phyloP scores from a whole-genome alignment of 2,113 vertebrate species.

The Pteruthius melanotis region DNA sequence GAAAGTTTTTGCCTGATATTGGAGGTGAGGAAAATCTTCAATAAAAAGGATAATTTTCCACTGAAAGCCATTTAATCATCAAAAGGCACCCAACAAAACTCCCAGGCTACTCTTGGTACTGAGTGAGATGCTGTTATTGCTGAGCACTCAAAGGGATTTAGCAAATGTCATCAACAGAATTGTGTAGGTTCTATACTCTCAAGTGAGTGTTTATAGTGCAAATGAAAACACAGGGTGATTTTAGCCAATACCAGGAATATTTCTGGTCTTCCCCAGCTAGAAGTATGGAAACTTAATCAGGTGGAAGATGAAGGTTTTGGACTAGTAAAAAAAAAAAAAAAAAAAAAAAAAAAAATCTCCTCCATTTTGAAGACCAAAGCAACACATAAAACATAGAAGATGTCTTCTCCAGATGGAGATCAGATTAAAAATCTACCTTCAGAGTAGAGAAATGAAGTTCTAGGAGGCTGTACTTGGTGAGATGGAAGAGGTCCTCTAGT shows the following conservation, averaged over 20 bases:
- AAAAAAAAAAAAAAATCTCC: fast-evolving
- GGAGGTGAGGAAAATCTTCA: not conserved
- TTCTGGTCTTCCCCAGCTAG: not conserved
- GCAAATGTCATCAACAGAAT: not conserved
- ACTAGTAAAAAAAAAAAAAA: not conserved
- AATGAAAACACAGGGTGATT: not conserved
- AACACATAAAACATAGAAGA: not conserved
- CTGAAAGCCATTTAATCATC: not conserved
- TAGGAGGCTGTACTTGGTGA: not conserved
- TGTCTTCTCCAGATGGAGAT: not conserved
- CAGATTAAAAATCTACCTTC: not conserved
- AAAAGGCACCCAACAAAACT: not conserved
- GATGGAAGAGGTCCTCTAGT: not conserved
- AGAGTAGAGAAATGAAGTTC: not conserved
- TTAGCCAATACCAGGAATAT: not conserved
- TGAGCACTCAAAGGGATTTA: not conserved
- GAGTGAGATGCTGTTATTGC: not conserved
- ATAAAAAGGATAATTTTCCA: not conserved
- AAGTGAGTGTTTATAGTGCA: not conserved
- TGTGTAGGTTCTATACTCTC: not conserved
- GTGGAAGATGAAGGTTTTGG: not conserved
- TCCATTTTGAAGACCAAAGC: not conserved
- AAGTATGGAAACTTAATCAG: not conserved
- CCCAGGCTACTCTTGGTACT: not conserved
- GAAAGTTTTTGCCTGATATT: not conserved